Conservation (phyloP, 2,888 invertebrate species). For the Mythimna albipuncta region DNA sequence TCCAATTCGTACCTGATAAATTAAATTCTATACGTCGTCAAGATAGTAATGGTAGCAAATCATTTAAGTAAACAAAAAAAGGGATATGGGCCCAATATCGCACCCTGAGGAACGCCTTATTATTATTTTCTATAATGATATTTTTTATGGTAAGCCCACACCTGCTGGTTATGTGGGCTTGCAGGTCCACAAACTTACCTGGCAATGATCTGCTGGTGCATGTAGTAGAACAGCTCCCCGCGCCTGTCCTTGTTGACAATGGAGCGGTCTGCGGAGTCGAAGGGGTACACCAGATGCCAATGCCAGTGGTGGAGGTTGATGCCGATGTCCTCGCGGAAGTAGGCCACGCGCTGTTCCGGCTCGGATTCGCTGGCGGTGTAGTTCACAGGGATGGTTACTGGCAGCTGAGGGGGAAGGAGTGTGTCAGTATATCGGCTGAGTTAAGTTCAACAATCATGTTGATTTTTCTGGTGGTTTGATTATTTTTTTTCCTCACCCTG, state of each 20-base stretch:
- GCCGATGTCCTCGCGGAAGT: constrained; percentile 96
- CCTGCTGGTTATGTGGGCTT: no score
- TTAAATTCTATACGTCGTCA: no score
- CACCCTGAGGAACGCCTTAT: no score
- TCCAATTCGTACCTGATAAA: no score
- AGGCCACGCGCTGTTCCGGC: constrained; percentile 95
- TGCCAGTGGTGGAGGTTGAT: constrained; percentile 98
- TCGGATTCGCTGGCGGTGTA: constrained; percentile 94
- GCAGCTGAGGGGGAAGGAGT: constrained; percentile 81
- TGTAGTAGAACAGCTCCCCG: constrained; percentile 95
- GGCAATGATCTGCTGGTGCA: constrained; percentile 94
- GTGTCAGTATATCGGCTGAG: neutral
- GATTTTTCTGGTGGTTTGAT: neutral
- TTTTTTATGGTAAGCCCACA: no score
- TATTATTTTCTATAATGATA: no score
- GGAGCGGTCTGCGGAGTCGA: constrained; percentile 91
- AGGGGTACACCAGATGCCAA: constrained; percentile 97
- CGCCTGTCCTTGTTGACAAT: constrained; percentile 93
- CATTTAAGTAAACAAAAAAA: no score
- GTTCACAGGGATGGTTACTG: constrained; percentile 93
- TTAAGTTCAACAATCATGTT: neutral
- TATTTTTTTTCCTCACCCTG: constrained; percentile 87
- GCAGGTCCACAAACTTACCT: constrained; percentile 75
- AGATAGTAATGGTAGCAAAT: no score
- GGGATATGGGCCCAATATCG: no score